phyloP scores from a whole-genome alignment of 2,888 invertebrate species.

The Lasioglossum lativentre region DNA sequence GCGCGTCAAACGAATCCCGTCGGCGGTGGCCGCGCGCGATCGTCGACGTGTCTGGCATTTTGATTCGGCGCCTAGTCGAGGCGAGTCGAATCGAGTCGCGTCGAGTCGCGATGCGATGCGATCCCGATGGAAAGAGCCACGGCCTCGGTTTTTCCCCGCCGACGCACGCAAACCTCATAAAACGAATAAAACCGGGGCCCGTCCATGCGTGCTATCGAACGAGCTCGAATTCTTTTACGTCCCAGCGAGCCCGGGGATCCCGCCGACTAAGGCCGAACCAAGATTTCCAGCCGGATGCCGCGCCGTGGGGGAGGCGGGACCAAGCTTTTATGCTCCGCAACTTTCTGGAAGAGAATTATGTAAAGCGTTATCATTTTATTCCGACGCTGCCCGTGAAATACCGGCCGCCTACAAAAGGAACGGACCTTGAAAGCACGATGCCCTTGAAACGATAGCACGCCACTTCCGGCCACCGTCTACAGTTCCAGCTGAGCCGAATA shows the following conservation, averaged over 20 bases:
- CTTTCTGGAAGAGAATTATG: slow-evolving; percentile 62
- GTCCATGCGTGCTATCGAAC: slow-evolving; percentile 69
- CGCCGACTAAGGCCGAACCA: slow-evolving; percentile 53
- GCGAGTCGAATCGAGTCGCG: slow-evolving; percentile 14
- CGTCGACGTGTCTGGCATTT: slow-evolving; percentile 63
- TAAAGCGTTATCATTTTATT: slow-evolving; percentile 55
- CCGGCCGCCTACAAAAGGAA: slow-evolving; percentile 28
- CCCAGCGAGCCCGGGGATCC: slow-evolving; percentile 57
- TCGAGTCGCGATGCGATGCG: not conserved
- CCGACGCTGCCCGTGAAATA: slow-evolving; percentile 32
- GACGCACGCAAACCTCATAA: slow-evolving; percentile 63
- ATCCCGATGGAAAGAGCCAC: slow-evolving; percentile 40
- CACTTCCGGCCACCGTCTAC: slow-evolving; percentile 1
- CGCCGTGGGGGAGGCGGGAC: not conserved
- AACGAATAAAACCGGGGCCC: slow-evolving; percentile 64
- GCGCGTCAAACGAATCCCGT: slow-evolving; percentile 57
- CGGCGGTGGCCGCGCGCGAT: slow-evolving; percentile 27
- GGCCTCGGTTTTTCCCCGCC: slow-evolving; percentile 41
- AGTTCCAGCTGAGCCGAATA: not conserved
- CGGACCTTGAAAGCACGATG: not conserved
- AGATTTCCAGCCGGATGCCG: slow-evolving; percentile 49
- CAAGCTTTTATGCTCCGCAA: slow-evolving; percentile 45
- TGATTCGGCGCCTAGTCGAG: slow-evolving; percentile 47
- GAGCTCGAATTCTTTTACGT: slow-evolving; percentile 69
- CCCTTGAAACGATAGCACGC: slow-evolving; percentile 1